Base-by-base conservation (phyloP, 2,797 vertebrate species). In the Leontocebus nigricollis region DNA sequence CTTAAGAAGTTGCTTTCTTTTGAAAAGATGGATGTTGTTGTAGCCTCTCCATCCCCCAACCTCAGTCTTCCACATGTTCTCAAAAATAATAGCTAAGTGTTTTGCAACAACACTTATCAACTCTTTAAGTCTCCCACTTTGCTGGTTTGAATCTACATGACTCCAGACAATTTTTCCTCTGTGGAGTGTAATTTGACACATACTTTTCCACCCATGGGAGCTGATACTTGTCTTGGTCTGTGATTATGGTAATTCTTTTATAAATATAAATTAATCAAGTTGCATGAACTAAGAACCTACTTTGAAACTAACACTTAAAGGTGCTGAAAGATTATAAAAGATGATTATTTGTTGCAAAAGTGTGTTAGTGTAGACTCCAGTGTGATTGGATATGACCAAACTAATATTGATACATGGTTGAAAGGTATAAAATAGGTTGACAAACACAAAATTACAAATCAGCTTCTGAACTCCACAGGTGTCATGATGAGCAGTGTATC, bases 1-100 rank as follows among this genome's bases (percentile, higher is more conserved):
- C 83, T 89, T 67, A 44, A 96, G 90, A 92, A 64, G 41, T 86
- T 93, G 48, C 90, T 95, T 92, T 52, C 41, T 88, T 93, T 84
- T 96, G 90, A 80, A 93, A 97, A 79, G 59, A 86, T 41, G 70
- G 41, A 22, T 76, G 75, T 44, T 46, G 15, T 17, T 55, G 10
- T 57, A 88, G 41, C n/a, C 46, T 72, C 67, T 50, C 1, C 61
- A 64, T 33, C 15, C 30, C 30, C 30, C 30, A 64, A 89, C 48
- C 57, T 95, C 85, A 2, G 26, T 79, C n/a, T 95, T 73, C 33
- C 76, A 67, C 67, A 5, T 76, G 76, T 48, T 92, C 82, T 95
- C 81, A 72, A 82, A 95, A 97, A 76, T 57, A 93, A 72, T 2
- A 93, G 36, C 46, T 80, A 48, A 92, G 41, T 82, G 44, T 92